These are phyloP conservation scores for Hydrochoerus hydrochaeris DNA, from an alignment of 2,113 vertebrate species.

Conservation along the genomic window DNA sequence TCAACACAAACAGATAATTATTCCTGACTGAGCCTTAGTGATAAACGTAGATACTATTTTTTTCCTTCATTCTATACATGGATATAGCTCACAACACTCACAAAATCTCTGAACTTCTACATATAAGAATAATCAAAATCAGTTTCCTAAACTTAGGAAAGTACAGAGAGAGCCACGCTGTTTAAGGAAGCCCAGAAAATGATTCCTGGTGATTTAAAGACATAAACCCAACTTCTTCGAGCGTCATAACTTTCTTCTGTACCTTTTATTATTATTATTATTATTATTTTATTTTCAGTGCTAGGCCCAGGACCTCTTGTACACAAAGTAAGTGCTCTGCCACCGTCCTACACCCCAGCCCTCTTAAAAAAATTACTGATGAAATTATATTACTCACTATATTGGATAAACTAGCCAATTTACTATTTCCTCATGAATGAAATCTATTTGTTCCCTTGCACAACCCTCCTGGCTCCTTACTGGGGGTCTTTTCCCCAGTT, in stretches of 20 bases:
- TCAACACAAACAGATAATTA: background rate
- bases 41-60: background rate
- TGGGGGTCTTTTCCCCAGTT: background rate
- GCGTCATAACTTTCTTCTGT: background rate
- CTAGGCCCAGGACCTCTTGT: background rate
- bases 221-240: too few species aligned
- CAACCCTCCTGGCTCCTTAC: background rate
- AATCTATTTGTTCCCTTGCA: constrained; percentile 34
- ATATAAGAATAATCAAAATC: background rate
- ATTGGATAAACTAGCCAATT: background rate
- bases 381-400: background rate
- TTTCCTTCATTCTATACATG: background rate
- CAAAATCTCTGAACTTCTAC: background rate
- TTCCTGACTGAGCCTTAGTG: background rate
- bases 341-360: background rate
- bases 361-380: background rate
- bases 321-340: background rate
- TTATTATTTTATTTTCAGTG: background rate
- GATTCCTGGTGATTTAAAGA: background rate
- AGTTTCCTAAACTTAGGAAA: background rate
- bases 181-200: background rate
- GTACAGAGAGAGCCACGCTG: rapidly evolving
- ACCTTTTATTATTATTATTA: background rate
- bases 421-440: background rate
- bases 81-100: background rate